Percentiles rank a stretch among this genome's conserved stretches.
These are phyloP conservation scores for Brachypodius melanocephalos DNA, from an alignment of 2,113 vertebrate genomes.

Conservation along the genomic window DNA sequence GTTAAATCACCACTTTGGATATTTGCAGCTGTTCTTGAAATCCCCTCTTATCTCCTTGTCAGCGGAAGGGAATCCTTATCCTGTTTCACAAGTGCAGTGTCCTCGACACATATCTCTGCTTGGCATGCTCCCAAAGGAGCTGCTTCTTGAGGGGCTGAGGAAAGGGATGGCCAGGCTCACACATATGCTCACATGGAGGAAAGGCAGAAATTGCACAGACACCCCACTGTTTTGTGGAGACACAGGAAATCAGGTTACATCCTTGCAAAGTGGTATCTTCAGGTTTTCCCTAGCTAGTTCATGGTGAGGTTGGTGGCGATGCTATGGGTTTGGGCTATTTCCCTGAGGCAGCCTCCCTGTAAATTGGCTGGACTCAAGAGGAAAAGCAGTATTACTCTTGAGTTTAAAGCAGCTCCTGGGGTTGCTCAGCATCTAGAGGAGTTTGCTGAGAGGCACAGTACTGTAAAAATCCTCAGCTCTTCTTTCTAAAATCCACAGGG, in stretches of 20 bases:
- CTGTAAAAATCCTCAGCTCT: neutral
- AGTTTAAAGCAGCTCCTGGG: neutral
- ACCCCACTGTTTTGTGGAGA: neutral
- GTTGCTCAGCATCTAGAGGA: neutral
- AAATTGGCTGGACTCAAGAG: neutral
- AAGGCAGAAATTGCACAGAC: neutral
- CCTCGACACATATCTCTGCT: fast-evolving
- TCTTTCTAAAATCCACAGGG: neutral
- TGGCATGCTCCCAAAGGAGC: neutral
- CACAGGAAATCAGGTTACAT: neutral
- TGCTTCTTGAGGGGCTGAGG: neutral
- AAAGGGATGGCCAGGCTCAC: neutral
- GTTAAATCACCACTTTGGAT: neutral
- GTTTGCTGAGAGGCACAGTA: neutral
- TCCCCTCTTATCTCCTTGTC: neutral
- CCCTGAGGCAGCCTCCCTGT: neutral
- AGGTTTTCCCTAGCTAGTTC: neutral
- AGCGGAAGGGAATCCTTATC: neutral
- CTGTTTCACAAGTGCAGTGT: neutral
- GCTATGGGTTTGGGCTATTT: neutral
- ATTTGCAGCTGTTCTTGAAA: neutral
- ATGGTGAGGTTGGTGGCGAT: neutral
- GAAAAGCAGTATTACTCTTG: neutral
- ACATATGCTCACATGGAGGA: neutral
- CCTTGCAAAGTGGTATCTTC: neutral